Percentiles rank a stretch among this genome's conserved stretches.
Evolutionary conservation across 2,888 invertebrate genomes (phyloP).

Genomic region (Thymelicus acteon): DNA sequence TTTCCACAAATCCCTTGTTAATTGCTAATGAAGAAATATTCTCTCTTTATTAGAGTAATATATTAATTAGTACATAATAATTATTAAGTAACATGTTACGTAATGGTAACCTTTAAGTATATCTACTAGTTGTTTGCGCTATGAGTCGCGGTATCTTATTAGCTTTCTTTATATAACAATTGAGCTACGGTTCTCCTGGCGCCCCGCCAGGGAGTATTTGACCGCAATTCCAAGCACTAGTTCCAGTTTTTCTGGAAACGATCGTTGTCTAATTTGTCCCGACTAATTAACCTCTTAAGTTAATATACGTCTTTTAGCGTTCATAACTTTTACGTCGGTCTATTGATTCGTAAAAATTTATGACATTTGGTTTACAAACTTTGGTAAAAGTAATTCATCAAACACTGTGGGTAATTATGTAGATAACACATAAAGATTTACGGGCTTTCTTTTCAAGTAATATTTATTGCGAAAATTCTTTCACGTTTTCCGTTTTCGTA

Average conservation of each 20-base stretch:
- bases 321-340: conserved; percentile 7
- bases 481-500: neutral
- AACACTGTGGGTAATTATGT: neutral
- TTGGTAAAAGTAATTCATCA: neutral
- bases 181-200: conserved; percentile 29
- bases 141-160: conserved; percentile 28
- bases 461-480: neutral
- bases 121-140: conserved; percentile 29
- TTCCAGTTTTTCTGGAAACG: conserved; percentile 35
- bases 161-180: conserved; percentile 35
- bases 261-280: conserved; percentile 35
- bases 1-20: no score
- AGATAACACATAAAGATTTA: neutral
- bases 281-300: conserved; percentile 33
- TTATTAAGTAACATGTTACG: neutral
- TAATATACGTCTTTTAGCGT: conserved; percentile 28
- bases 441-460: neutral
- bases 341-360: neutral
- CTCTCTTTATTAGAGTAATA: no score
- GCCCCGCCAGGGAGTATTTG: conserved; percentile 33
- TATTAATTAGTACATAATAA: no score
- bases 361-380: neutral
- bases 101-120: conserved; percentile 5
- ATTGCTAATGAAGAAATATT: no score
- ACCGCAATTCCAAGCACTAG: conserved; percentile 34